These are phyloP conservation scores for Parazoanthus darwini DNA, from an alignment of 92 coral and sea anemone species.

Conservation along the genomic window DNA sequence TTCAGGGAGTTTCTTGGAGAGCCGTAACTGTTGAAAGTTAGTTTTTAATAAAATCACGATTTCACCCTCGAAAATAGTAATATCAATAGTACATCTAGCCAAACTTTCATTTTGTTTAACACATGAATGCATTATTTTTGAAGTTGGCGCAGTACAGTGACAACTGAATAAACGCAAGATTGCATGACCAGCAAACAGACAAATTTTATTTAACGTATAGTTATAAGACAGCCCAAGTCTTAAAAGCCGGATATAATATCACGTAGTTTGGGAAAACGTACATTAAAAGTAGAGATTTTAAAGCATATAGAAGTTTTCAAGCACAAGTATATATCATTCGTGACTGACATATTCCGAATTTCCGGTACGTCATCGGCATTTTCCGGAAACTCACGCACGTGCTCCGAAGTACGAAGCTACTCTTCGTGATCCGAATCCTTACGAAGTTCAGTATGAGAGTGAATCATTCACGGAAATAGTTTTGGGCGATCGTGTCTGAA, in stretches of 20 bases:
- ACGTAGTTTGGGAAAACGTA: conserved; percentile 10
- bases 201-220: neutral
- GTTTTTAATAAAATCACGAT: too few relatives aligned
- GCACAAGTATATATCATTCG: neutral
- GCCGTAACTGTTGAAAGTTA: too few relatives aligned
- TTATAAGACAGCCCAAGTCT: too few relatives aligned
- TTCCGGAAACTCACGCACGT: conserved; percentile 46
- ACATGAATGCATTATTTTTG: neutral
- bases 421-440: conserved; percentile 45
- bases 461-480: conserved; percentile 48
- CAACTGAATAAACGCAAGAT: neutral
- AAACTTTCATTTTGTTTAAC: too few relatives aligned
- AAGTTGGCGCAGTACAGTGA: neutral
- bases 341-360: neutral
- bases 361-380: conserved; percentile 65
- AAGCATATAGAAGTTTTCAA: neutral
- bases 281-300: neutral
- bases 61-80: too few relatives aligned
- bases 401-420: conserved; percentile 25
- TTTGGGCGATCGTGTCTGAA: conserved; percentile 37
- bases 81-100: too few relatives aligned
- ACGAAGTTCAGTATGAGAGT: conserved; percentile 36
- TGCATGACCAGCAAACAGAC: neutral
- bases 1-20: too few relatives aligned
- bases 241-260: conserved; percentile 13